A percentile compares a stretch with the other conserved stretches of the same genome.
phyloP scores from a whole-genome alignment of 2,888 invertebrate genomes.

The Willowsia nigromaculata region DNA sequence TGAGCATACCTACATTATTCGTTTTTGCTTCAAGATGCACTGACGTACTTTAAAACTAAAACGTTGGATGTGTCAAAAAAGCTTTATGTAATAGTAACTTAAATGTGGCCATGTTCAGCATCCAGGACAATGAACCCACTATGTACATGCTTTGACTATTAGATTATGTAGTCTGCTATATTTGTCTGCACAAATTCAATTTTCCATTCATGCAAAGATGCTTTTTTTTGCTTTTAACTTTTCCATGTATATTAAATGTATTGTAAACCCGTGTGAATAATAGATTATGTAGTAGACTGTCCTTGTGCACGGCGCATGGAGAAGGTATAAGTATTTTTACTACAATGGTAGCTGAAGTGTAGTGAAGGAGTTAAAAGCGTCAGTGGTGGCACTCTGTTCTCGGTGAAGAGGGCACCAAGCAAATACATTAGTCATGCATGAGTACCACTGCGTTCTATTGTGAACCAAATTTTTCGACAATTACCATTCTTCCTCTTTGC shows the following conservation, averaged over 20 bases:
- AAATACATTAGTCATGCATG: conserved; percentile 69
- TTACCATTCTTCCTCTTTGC: conserved; percentile 36
- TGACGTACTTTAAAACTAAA: too few relatives aligned
- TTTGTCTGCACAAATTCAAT: not conserved
- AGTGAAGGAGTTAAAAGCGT: conserved; percentile 16
- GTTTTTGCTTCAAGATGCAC: too few relatives aligned
- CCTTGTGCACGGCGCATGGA: not conserved
- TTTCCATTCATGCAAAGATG: not conserved
- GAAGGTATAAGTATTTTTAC: not conserved
- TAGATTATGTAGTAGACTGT: not conserved
- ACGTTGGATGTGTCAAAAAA: too few relatives aligned
- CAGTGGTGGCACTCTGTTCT: not conserved
- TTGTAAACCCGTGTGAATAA: conserved; percentile 28
- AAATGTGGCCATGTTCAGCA: too few relatives aligned
- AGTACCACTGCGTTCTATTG: conserved; percentile 60
- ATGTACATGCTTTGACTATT: not conserved
- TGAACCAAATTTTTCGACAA: conserved; percentile 54
- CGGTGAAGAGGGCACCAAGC: conserved; percentile 18
- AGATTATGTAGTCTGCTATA: not conserved
- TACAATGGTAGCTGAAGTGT: not conserved
- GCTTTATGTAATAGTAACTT: too few relatives aligned
- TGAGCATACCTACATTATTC: too few relatives aligned
- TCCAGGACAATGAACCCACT: conserved; percentile 21
- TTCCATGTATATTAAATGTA: not conserved
- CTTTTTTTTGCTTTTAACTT: not conserved